These are phyloP conservation scores for Botrylloides violaceus DNA, from an alignment of 23 tunicate species.

Conservation along the genomic window DNA sequence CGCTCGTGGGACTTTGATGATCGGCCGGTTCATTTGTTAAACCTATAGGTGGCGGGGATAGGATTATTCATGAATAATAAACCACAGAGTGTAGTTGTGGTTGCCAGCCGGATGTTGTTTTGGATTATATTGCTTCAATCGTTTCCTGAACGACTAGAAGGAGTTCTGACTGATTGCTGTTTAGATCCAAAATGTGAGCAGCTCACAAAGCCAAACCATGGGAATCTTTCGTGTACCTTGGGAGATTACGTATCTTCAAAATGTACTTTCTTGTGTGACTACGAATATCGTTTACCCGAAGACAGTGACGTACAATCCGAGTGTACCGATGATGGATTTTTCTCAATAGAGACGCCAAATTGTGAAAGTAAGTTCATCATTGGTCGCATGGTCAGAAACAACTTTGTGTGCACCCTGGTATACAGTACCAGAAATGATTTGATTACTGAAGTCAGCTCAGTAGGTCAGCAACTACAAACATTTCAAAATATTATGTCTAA, in stretches of 20 bases:
- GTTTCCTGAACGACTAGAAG: not conserved
- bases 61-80: too few relatives aligned
- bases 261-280: slow-evolving; percentile 64
- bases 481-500: too few relatives aligned
- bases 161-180: slow-evolving; percentile 14
- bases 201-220: slow-evolving; percentile 37
- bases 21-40: too few relatives aligned
- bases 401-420: too few relatives aligned
- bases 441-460: too few relatives aligned
- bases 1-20: too few relatives aligned
- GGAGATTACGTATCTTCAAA: slow-evolving; percentile 47
- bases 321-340: slow-evolving; percentile 56
- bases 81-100: too few relatives aligned
- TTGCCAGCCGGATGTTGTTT: too few relatives aligned
- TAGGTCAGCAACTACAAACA: too few relatives aligned
- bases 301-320: slow-evolving; percentile 17
- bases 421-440: too few relatives aligned
- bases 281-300: slow-evolving; percentile 44
- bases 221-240: slow-evolving; percentile 39
- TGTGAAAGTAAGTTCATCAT: slow-evolving; percentile 42
- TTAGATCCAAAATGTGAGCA: slow-evolving; percentile 40
- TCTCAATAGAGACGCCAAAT: slow-evolving; percentile 37
- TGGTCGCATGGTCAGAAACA: too few relatives aligned
- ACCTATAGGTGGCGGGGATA: too few relatives aligned
- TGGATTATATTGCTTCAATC: not conserved